A percentile compares a stretch with the other conserved stretches of the same genome.
These are phyloP conservation scores for Phoenoteleia sp. DNA, from an alignment of 2,888 invertebrate species.

Conservation along the genomic window DNA sequence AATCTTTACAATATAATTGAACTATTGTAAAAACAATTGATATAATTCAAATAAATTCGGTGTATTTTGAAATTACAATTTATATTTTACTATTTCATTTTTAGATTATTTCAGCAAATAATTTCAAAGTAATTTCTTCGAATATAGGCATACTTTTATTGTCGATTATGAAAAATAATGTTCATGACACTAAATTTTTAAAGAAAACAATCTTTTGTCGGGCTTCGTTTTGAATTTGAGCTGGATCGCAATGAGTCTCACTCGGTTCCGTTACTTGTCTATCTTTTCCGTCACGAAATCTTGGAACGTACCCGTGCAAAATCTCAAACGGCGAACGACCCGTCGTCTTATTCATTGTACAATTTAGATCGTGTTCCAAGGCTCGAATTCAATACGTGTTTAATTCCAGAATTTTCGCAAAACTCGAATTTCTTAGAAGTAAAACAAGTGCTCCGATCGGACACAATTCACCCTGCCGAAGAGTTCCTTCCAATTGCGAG, in stretches of 20 bases:
- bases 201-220: slow-evolving; percentile 1
- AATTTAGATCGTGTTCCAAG: slow-evolving; percentile 1
- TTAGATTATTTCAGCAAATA: too few relatives aligned
- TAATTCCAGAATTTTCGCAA: slow-evolving; percentile 42
- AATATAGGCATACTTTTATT: too few relatives aligned
- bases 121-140: too few relatives aligned
- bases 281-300: background rate
- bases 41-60: too few relatives aligned
- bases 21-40: too few relatives aligned
- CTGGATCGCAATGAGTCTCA: background rate
- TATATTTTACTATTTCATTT: too few relatives aligned
- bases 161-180: too few relatives aligned
- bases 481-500: slow-evolving; percentile 33
- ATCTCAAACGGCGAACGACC: background rate
- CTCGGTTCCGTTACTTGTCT: background rate
- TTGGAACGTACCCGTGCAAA: slow-evolving; percentile 13
- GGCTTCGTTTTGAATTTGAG: background rate
- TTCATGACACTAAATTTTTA: too few relatives aligned
- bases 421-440: slow-evolving; percentile 62
- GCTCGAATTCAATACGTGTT: background rate
- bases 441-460: slow-evolving; percentile 65
- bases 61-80: too few relatives aligned
- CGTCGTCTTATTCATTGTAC: background rate
- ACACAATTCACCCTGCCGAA: too few relatives aligned
- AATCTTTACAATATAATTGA: too few relatives aligned